Evolutionary conservation across 2,113 vertebrate species (phyloP).

Genomic region (Vireo altiloquus): DNA sequence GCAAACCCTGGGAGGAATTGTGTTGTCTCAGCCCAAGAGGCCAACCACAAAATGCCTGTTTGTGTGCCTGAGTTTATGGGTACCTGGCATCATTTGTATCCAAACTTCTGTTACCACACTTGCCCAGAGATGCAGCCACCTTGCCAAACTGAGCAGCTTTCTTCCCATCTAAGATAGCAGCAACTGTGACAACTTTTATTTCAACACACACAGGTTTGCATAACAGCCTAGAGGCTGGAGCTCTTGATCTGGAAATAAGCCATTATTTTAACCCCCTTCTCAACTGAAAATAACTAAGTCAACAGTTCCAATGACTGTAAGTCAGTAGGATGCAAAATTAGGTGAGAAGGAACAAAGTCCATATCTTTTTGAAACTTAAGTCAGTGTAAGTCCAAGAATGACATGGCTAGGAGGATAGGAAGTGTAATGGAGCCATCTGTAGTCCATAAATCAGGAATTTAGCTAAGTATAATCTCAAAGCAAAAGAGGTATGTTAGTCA

Average conservation of each 20-base stretch:
- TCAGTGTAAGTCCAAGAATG: background rate
- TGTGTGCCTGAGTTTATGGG: background rate
- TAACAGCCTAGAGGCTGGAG: background rate
- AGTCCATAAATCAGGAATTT: background rate
- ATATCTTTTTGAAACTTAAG: background rate
- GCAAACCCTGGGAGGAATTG: background rate
- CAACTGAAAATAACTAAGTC: background rate
- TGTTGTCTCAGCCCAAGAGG: background rate
- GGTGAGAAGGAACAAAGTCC: background rate
- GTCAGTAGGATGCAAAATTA: background rate
- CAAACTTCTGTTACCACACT: background rate
- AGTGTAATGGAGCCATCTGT: background rate
- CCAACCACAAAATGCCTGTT: background rate
- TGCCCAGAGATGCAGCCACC: background rate
- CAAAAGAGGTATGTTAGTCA: background rate
- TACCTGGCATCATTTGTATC: background rate
- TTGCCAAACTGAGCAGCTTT: background rate
- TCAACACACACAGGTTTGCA: background rate
- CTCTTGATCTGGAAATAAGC: background rate
- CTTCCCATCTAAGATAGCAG: background rate
- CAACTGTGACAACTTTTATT: background rate
- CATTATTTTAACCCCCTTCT: background rate
- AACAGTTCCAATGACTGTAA: background rate
- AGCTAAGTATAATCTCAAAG: background rate
- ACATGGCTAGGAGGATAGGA: background rate